Conservation (phyloP, 2,888 invertebrate species). For the Drosophila demipolita region DNA sequence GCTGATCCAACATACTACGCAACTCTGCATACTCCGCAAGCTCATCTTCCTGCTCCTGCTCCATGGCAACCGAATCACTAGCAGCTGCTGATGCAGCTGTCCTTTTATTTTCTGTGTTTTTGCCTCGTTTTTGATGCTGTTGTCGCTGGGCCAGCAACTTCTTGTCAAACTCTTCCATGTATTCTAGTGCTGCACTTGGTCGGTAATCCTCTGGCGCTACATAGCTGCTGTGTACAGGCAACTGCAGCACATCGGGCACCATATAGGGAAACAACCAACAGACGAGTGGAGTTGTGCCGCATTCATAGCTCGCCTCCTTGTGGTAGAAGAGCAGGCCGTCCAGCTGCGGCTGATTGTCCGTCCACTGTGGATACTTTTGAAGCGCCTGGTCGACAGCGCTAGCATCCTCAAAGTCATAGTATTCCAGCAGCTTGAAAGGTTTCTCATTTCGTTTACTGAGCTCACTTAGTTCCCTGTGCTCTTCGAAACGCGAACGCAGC, state of each 20-base stretch:
- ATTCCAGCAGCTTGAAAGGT: constrained; percentile 67
- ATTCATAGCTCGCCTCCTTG: constrained; percentile 91
- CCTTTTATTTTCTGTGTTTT: not conserved
- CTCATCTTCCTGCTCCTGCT: constrained; percentile 37
- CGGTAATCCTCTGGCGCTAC: constrained; percentile 86
- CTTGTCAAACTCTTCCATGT: constrained; percentile 86
- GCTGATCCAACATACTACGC: constrained; percentile 57
- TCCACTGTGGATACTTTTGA: constrained; percentile 79
- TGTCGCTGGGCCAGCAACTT: constrained; percentile 65
- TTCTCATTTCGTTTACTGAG: constrained; percentile 60
- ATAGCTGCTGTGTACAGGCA: constrained; percentile 85
- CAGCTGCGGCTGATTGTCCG: constrained; percentile 85
- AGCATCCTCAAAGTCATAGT: constrained; percentile 77
- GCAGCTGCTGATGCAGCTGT: not conserved
- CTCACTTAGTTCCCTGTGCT: constrained; percentile 82
- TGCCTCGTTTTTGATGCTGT: constrained; percentile 19
- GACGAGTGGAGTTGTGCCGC: constrained; percentile 94
- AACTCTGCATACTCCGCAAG: constrained; percentile 60
- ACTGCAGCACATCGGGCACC: constrained; percentile 89
- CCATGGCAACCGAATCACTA: constrained; percentile 20
- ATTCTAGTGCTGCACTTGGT: constrained; percentile 85
- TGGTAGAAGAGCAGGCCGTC: constrained; percentile 98
- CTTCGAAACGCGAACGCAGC: constrained; percentile 90
- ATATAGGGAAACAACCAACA: constrained; percentile 96
- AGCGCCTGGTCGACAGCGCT: constrained; percentile 63